phyloP scores from a whole-genome alignment of 2,797 vertebrate species.

The Geotrypetes seraphini region DNA sequence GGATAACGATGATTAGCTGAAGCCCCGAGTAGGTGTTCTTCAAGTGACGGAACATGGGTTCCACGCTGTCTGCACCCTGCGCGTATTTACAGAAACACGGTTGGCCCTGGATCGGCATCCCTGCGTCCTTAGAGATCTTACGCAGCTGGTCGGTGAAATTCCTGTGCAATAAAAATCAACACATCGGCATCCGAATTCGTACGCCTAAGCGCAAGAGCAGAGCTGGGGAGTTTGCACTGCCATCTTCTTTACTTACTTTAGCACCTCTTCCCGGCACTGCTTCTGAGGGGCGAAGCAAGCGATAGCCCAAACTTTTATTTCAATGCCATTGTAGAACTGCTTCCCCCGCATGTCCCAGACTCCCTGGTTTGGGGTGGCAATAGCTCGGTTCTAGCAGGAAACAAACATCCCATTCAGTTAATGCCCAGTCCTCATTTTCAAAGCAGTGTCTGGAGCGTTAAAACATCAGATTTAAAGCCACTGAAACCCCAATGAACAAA shows the following conservation, averaged over 20 bases:
- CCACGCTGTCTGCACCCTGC: conserved; percentile 55
- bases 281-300: conserved; percentile 98
- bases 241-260: conserved; percentile 73
- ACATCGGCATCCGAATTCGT: not conserved
- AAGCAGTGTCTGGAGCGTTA: too few species aligned
- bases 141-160: conserved; percentile 70
- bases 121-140: conserved; percentile 66
- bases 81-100: conserved; percentile 65
- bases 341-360: conserved; percentile 99
- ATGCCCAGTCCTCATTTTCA: too few species aligned
- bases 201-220: too few species aligned
- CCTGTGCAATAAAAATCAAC: conserved; percentile 31
- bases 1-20: conserved; percentile 58
- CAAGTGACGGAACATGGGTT: conserved; percentile 61
- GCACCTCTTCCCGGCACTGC: conserved; percentile 95
- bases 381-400: conserved; percentile 83
- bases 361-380: conserved; percentile 96
- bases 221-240: rapidly evolving
- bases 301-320: conserved; percentile 99
- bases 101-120: conserved; percentile 68
- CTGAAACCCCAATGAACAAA: too few species aligned
- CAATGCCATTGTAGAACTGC: conserved; percentile 98
- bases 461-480: too few species aligned
- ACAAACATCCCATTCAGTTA: too few species aligned
- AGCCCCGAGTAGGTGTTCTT: conserved; percentile 61